Percentiles rank a stretch among this genome's conserved stretches.
Evolutionary conservation across 2,888 invertebrate species (phyloP).

Genomic region (Sarcophaga rosellei): DNA sequence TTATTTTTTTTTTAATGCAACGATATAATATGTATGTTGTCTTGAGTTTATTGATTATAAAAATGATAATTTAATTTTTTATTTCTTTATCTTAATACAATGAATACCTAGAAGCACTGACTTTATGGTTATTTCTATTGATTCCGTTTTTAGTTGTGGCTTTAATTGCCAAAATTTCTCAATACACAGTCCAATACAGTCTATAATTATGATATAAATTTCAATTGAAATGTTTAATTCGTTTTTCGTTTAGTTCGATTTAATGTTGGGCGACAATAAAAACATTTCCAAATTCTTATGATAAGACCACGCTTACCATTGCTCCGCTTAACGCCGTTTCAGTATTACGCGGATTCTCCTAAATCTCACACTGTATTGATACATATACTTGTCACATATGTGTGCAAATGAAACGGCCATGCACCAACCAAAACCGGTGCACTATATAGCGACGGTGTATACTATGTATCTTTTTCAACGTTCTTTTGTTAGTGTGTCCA

Average conservation of each 20-base stretch:
- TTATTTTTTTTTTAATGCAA: neutral
- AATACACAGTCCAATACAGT: neutral
- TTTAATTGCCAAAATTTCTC: neutral
- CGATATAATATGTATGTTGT: neutral
- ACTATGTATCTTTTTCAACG: no score
- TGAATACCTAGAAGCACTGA: neutral
- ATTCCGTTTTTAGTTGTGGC: neutral
- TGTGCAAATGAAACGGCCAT: no score
- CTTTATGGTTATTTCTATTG: constrained; percentile 17
- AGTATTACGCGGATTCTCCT: no score
- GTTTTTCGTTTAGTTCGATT: neutral
- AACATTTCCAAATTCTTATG: neutral
- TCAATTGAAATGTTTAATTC: neutral
- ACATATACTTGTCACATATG: no score
- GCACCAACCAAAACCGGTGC: no score
- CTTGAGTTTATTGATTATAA: constrained; percentile 26
- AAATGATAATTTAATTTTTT: constrained; percentile 17
- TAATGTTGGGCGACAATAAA: neutral
- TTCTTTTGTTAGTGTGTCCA: no score
- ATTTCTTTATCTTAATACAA: neutral
- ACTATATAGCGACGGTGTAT: no score
- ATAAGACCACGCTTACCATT: no score
- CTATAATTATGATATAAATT: neutral
- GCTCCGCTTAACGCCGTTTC: no score
- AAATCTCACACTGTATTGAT: no score